Conservation (phyloP, 2,113 vertebrate species). For the Pica pica region DNA sequence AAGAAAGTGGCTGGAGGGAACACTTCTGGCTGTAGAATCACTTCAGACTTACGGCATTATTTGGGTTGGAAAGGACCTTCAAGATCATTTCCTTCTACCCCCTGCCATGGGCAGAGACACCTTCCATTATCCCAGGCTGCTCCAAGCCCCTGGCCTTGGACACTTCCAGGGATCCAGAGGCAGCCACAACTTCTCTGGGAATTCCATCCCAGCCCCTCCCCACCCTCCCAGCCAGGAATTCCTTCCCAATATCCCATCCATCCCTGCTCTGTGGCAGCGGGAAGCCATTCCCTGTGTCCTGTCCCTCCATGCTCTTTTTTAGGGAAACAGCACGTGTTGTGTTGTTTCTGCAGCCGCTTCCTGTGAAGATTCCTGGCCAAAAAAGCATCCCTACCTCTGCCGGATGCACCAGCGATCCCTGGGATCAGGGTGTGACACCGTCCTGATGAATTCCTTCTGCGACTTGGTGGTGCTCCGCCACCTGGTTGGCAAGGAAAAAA, state of each 20-base stretch:
- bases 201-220: not conserved
- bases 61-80: not conserved
- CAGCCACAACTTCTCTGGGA: not conserved
- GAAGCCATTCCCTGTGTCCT: not conserved
- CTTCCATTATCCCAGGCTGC: rapidly evolving
- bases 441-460: rapidly evolving
- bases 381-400: not conserved
- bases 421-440: not conserved
- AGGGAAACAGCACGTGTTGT: no score
- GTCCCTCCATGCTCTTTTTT: no score
- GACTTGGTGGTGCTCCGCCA: rapidly evolving
- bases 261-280: not conserved
- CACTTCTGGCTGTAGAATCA: not conserved
- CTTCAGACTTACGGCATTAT: rapidly evolving
- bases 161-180: not conserved
- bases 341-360: not conserved
- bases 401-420: not conserved
- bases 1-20: rapidly evolving
- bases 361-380: not conserved
- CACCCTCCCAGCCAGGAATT: rapidly evolving
- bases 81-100: not conserved
- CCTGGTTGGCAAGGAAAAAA: not conserved
- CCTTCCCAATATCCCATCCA: not conserved
- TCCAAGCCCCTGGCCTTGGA: not conserved
- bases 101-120: not conserved